Conservation (phyloP, 2,888 invertebrate genomes). For the Bugula neritina region DNA sequence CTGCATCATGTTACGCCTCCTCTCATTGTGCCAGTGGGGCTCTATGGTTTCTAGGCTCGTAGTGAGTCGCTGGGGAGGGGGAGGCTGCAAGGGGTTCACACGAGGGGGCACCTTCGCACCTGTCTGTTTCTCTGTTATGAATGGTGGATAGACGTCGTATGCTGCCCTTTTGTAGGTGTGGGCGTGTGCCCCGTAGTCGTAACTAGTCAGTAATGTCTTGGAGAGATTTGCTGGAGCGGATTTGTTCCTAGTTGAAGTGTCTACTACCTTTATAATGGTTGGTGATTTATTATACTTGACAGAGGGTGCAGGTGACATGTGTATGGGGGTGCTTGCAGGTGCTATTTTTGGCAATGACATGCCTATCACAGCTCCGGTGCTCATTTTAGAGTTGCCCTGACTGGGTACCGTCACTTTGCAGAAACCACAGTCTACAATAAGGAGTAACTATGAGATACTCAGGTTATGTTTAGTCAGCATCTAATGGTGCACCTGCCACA, state of each 20-base stretch:
- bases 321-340: conserved; percentile 35
- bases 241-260: background rate
- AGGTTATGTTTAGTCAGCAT: too few species aligned
- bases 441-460: too few species aligned
- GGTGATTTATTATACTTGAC: conserved; percentile 21
- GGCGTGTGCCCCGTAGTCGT: conserved; percentile 38
- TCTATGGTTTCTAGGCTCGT: conserved; percentile 45
- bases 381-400: background rate
- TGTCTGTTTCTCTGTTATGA: conserved; percentile 29
- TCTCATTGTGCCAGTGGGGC: conserved; percentile 48
- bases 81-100: conserved; percentile 45
- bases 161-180: conserved; percentile 29
- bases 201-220: conserved; percentile 25
- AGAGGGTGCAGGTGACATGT: conserved; percentile 27
- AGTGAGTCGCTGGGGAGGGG: conserved; percentile 40
- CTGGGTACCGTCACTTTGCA: conserved; percentile 3
- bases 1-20: conserved; percentile 44
- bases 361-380: conserved; percentile 29
- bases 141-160: conserved; percentile 31
- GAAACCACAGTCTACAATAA: conserved; percentile 20
- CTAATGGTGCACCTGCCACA: too few species aligned
- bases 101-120: conserved; percentile 33
- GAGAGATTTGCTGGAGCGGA: conserved; percentile 10
- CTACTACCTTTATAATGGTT: background rate
- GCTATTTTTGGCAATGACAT: conserved; percentile 41